Percentiles rank a stretch among this genome's conserved stretches.
These are phyloP conservation scores for Scotopteryx bipunctaria DNA, from an alignment of 2,888 invertebrate genomes.

Conservation along the genomic window DNA sequence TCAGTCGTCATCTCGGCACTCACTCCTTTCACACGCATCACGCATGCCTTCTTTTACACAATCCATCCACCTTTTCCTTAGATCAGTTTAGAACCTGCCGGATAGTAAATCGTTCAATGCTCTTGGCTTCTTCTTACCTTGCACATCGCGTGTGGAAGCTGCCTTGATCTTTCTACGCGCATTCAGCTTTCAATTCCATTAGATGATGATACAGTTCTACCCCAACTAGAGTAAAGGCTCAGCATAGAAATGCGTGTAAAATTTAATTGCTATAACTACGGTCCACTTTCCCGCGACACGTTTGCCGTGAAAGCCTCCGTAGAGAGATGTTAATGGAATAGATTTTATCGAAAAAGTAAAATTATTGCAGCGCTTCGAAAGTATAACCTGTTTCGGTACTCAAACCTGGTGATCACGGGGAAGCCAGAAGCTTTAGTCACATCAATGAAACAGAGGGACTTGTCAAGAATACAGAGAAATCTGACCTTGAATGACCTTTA, in stretches of 20 bases:
- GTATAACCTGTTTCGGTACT: constrained; percentile 8
- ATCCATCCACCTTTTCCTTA: no score
- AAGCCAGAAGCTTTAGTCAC: neutral
- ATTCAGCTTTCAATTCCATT: constrained; percentile 3
- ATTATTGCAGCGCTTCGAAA: constrained; percentile 17
- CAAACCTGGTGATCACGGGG: no score
- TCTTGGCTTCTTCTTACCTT: no score
- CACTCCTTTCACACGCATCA: no score
- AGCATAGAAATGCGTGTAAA: constrained; percentile 35
- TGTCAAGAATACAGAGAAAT: no score
- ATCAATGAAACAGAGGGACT: neutral
- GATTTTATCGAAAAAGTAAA: constrained; percentile 22
- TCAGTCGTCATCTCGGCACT: no score
- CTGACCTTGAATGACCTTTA: no score
- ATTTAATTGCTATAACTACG: constrained; percentile 33
- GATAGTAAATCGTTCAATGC: no score
- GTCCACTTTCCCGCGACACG: constrained; percentile 35
- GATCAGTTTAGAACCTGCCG: no score
- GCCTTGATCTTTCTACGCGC: neutral
- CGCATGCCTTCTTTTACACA: no score
- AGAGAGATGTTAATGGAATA: constrained; percentile 24
- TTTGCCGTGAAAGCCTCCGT: constrained; percentile 22
- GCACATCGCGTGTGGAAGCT: neutral
- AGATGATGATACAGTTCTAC: neutral
- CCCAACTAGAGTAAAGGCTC: constrained; percentile 11